phyloP scores from a whole-genome alignment of 2,888 invertebrate species.

The Drosophila lutescens region DNA sequence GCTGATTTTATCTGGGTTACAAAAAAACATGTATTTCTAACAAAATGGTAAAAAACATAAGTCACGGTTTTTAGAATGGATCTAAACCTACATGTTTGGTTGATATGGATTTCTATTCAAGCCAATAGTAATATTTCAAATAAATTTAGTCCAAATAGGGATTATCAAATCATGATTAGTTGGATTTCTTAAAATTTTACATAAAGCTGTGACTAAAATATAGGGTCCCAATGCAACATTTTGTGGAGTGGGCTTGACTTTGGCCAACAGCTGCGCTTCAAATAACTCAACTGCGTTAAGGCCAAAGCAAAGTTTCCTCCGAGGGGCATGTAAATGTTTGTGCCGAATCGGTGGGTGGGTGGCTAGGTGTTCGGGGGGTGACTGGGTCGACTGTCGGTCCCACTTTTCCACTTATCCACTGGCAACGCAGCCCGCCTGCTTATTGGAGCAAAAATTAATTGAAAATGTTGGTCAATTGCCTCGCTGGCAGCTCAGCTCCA shows the following conservation, averaged over 20 bases:
- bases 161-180: too few relatives aligned
- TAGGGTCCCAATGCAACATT: conserved; percentile 63
- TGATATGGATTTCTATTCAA: too few relatives aligned
- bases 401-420: conserved; percentile 9
- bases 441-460: conserved; percentile 84
- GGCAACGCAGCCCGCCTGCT: conserved; percentile 59
- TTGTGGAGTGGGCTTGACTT: conserved; percentile 57
- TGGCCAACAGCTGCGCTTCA: conserved; percentile 75
- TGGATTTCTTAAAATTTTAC: too few relatives aligned
- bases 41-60: too few relatives aligned
- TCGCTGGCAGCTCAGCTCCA: conserved; percentile 47
- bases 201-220: too few relatives aligned
- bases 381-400: conserved; percentile 27
- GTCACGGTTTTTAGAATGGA: too few relatives aligned
- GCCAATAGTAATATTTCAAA: too few relatives aligned
- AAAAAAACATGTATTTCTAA: too few relatives aligned
- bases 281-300: conserved; percentile 78
- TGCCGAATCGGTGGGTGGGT: conserved; percentile 11
- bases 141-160: conserved; percentile 2
- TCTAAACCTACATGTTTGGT: too few relatives aligned
- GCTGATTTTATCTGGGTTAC: too few relatives aligned
- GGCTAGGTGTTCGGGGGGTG: neutral
- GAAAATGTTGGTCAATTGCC: conserved; percentile 83
- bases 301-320: conserved; percentile 33
- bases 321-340: conserved; percentile 60